A percentile compares a stretch with the other conserved stretches of the same genome.
phyloP scores from a whole-genome alignment of 2,797 vertebrate species.

The Neomorphus geoffroyi region DNA sequence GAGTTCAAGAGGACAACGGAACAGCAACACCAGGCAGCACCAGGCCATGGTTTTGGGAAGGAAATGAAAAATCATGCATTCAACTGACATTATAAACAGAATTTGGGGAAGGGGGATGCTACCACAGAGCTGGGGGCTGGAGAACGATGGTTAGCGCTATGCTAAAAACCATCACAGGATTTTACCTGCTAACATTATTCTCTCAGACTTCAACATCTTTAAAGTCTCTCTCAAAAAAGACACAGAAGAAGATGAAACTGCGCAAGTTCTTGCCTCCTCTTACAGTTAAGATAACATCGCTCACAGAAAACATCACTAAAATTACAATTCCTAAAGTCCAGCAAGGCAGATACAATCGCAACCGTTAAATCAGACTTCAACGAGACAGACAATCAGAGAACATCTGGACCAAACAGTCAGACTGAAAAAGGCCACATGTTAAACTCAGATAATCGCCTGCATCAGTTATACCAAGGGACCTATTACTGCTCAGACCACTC shows the following conservation, averaged over 20 bases:
- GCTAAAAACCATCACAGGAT: neutral
- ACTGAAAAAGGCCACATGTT: constrained; percentile 77
- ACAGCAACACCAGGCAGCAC: neutral
- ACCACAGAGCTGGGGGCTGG: neutral
- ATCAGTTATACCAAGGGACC: constrained; percentile 72
- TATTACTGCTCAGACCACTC: constrained; percentile 66
- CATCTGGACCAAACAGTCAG: constrained; percentile 76
- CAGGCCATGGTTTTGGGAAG: neutral
- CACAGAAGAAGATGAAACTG: neutral
- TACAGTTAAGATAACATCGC: constrained; percentile 20
- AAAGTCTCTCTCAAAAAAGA: neutral
- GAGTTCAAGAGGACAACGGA: neutral
- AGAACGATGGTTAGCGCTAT: neutral
- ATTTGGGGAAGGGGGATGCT: neutral
- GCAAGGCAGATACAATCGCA: constrained; percentile 62
- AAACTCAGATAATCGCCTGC: constrained; percentile 74
- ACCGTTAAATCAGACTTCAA: constrained; percentile 69
- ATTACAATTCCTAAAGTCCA: constrained; percentile 63
- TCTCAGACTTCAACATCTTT: neutral
- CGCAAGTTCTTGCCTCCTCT: neutral
- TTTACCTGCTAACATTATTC: neutral
- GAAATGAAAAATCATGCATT: neutral
- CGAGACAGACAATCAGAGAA: constrained; percentile 72
- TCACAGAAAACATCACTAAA: constrained; percentile 39
- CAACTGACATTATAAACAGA: neutral